These are phyloP conservation scores for Microcebus lehilahytsara DNA, from an alignment of 2,113 vertebrate genomes.

Conservation along the genomic window DNA sequence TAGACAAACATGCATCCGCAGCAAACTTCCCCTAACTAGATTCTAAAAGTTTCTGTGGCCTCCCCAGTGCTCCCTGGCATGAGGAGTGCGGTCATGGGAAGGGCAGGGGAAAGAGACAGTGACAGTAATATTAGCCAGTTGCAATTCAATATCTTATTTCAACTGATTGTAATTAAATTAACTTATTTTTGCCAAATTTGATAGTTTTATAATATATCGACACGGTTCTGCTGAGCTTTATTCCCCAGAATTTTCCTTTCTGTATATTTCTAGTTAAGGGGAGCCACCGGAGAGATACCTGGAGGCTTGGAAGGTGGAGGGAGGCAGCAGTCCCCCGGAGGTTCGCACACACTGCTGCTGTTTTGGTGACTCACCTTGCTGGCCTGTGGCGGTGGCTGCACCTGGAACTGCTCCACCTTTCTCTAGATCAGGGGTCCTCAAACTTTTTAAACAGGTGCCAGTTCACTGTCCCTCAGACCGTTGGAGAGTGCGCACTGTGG, in stretches of 20 bases:
- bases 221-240: not conserved
- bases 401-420: accelerated
- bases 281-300: not conserved
- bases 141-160: not conserved
- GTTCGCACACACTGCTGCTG: not conserved
- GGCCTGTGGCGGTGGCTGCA: accelerated
- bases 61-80: not conserved
- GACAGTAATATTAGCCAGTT: not conserved
- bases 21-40: not conserved
- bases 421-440: too few relatives aligned
- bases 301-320: not conserved
- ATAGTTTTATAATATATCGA: not conserved
- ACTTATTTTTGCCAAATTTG: not conserved
- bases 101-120: not conserved
- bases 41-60: not conserved
- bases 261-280: not conserved
- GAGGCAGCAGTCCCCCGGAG: not conserved
- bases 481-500: too few relatives aligned
- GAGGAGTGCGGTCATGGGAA: not conserved
- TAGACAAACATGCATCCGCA: too few relatives aligned
- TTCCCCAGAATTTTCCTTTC: not conserved
- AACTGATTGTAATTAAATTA: not conserved
- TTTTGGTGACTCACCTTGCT: accelerated
- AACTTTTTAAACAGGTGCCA: too few relatives aligned
- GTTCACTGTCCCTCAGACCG: too few relatives aligned